Percentiles rank a stretch among this genome's conserved stretches.
phyloP scores from a whole-genome alignment of 2,888 invertebrate genomes.

The Dryobota labecula region DNA sequence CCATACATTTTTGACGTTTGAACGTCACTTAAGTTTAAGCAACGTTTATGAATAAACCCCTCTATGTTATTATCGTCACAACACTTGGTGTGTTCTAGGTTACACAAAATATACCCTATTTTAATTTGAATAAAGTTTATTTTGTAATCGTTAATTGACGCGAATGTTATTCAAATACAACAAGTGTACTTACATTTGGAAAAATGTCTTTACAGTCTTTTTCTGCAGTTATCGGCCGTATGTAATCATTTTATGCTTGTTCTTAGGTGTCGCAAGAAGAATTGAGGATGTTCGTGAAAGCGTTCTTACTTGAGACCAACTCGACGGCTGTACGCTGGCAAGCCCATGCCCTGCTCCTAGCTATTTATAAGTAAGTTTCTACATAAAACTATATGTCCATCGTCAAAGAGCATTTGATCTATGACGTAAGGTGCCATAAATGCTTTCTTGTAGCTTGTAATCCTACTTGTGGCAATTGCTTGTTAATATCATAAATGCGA shows the following conservation, averaged over 20 bases:
- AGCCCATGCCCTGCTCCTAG: conserved; percentile 96
- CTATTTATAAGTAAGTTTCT: conserved; percentile 93
- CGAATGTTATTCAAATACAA: neutral
- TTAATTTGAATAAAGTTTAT: neutral
- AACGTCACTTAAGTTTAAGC: too few relatives aligned
- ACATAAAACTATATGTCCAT: neutral
- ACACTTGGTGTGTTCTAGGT: too few relatives aligned
- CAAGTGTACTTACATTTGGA: neutral
- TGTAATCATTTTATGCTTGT: neutral
- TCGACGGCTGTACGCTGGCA: conserved; percentile 98
- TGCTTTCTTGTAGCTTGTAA: neutral
- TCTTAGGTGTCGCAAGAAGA: conserved; percentile 91
- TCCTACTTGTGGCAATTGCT: too few relatives aligned
- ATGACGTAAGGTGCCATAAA: neutral
- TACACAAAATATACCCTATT: neutral
- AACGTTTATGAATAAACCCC: too few relatives aligned
- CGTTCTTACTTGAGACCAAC: conserved; percentile 98
- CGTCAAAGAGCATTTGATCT: neutral
- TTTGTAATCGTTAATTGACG: neutral
- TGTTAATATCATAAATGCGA: too few relatives aligned
- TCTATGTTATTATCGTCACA: too few relatives aligned
- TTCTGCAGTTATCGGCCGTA: neutral
- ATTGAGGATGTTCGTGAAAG: conserved; percentile 94
- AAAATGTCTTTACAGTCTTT: neutral
- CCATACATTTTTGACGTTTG: too few relatives aligned